Conservation (phyloP, 2,113 vertebrate species). For the Eurypyga helias region DNA sequence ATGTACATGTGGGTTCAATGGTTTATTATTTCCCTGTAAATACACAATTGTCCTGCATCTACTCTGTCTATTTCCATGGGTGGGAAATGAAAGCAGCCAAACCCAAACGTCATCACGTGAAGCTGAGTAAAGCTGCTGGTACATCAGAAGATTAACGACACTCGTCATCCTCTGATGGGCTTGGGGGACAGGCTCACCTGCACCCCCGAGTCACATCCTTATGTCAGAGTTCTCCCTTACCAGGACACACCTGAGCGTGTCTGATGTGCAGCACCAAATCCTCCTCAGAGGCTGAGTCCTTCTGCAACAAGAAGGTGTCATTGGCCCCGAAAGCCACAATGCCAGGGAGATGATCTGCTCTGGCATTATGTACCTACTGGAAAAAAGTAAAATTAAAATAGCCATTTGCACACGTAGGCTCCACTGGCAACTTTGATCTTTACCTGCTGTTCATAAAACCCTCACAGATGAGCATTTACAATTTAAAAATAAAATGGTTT, state of each 20-base stretch:
- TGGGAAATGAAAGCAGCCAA: neutral
- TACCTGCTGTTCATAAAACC: neutral
- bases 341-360: neutral
- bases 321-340: slow-evolving; percentile 49
- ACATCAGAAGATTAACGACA: neutral
- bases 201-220: neutral
- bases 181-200: neutral
- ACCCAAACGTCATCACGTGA: neutral
- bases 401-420: neutral
- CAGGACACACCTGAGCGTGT: neutral
- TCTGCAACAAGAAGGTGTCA: neutral
- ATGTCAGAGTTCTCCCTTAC: neutral
- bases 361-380: neutral
- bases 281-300: neutral
- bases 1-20: neutral
- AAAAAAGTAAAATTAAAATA: neutral
- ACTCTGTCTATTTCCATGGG: neutral
- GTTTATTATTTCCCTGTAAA: neutral
- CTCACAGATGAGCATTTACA: neutral
- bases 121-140: neutral
- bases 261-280: slow-evolving; percentile 4
- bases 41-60: neutral
- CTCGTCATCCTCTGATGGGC: neutral
- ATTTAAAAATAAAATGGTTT: slow-evolving; percentile 4
- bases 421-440: neutral